These are phyloP conservation scores for Eristalis tenax DNA, from an alignment of 2,888 invertebrate genomes.

Conservation along the genomic window DNA sequence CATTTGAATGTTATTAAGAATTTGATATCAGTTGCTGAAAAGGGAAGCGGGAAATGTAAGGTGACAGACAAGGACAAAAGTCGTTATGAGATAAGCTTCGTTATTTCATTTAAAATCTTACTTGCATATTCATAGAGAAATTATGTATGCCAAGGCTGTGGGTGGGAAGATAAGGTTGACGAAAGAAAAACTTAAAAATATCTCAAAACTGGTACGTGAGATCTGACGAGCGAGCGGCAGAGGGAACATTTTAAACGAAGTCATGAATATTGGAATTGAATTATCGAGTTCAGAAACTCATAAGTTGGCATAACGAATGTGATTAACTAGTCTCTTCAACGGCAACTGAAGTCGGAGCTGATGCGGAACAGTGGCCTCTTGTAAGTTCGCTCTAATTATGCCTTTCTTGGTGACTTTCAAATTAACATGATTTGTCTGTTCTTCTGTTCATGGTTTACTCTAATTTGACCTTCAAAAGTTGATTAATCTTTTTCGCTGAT, in stretches of 20 bases:
- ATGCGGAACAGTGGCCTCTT: neutral
- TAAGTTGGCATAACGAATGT: neutral
- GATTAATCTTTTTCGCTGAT: neutral
- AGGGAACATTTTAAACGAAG: conserved; percentile 28
- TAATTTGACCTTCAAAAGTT: neutral
- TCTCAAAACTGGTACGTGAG: conserved; percentile 29
- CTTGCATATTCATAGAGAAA: conserved; percentile 62
- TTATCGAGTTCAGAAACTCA: neutral
- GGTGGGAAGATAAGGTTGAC: neutral
- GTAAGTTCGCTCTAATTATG: neutral
- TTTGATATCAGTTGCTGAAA: neutral
- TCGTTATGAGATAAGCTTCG: conserved; percentile 54
- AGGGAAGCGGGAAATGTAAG: neutral
- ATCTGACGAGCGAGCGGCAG: neutral
- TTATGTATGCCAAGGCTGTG: conserved; percentile 61
- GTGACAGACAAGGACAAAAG: conserved; percentile 45
- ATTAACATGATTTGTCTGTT: neutral
- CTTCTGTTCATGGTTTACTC: neutral
- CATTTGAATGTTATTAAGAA: conserved; percentile 18
- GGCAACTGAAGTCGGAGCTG: neutral
- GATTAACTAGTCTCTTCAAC: neutral
- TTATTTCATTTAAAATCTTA: conserved; percentile 64
- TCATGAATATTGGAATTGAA: conserved; percentile 49
- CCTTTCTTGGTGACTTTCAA: neutral
- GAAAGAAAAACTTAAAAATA: conserved; percentile 7